phyloP scores from a whole-genome alignment of 1,140 invertebrate genomes.

The Tetranychus cinnabarinus region DNA sequence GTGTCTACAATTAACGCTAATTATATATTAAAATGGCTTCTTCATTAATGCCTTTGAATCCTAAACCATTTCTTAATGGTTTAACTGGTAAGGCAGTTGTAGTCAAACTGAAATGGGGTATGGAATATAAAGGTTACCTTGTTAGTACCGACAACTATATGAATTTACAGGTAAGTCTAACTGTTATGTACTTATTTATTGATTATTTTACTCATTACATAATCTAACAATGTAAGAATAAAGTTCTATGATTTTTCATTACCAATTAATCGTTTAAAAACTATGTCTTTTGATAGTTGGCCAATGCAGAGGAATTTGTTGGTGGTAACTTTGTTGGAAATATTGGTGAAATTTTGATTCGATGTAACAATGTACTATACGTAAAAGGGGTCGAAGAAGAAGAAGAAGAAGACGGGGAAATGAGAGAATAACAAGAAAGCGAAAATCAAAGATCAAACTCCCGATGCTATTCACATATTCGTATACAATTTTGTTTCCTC shows the following conservation, averaged over 20 bases:
- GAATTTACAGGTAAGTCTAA: constrained; percentile 59
- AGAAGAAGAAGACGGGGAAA: constrained; percentile 35
- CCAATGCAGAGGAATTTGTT: constrained; percentile 94
- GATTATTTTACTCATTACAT: background rate
- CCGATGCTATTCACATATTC: too few species aligned
- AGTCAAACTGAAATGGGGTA: constrained; percentile 98
- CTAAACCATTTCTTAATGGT: constrained; percentile 95
- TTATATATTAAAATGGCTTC: background rate
- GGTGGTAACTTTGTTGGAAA: constrained; percentile 74
- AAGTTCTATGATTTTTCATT: too few species aligned
- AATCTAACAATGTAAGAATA: background rate
- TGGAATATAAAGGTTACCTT: constrained; percentile 93
- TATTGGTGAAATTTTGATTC: constrained; percentile 84
- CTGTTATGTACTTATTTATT: background rate
- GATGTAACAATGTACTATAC: constrained; percentile 95
- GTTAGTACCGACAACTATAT: constrained; percentile 97
- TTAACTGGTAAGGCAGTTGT: constrained; percentile 90
- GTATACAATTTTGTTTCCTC: too few species aligned
- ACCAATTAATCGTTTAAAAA: background rate
- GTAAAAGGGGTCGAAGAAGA: constrained; percentile 88
- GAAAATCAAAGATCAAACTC: too few species aligned
- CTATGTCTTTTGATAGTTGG: constrained; percentile 30
- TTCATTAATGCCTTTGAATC: constrained; percentile 67
- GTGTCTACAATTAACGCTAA: too few species aligned
- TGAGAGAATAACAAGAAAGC: background rate